phyloP scores from a whole-genome alignment of 2,888 invertebrate species.

The Hypsopygia costalis region DNA sequence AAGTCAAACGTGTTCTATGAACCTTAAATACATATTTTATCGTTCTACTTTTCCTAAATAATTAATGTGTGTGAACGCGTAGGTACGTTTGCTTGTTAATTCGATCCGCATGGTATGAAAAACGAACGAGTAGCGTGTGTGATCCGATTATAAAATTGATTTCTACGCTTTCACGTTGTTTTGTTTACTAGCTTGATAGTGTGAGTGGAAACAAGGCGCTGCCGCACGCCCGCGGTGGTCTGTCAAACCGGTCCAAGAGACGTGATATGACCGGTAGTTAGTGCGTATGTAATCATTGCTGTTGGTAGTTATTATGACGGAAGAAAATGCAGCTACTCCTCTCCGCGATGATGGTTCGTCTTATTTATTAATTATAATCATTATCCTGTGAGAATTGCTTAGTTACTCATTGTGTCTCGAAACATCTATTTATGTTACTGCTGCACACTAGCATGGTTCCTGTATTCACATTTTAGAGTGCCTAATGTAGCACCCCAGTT shows the following conservation, averaged over 20 bases:
- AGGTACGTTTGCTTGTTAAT: not conserved
- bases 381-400: no score
- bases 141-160: constrained; percentile 8
- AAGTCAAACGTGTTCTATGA: no score
- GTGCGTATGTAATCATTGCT: not conserved
- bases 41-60: no score
- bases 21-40: no score
- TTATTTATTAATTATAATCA: constrained; percentile 5
- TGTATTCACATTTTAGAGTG: no score
- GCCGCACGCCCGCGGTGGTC: not conserved
- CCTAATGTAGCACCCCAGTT: no score
- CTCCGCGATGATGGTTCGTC: constrained; percentile 15
- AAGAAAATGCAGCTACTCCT: constrained; percentile 14
- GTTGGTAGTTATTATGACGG: constrained; percentile 13
- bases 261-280: not conserved
- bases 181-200: not conserved
- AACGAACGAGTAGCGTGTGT: not conserved
- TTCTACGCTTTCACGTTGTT: constrained; percentile 2
- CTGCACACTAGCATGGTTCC: no score
- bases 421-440: no score
- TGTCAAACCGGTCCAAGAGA: not conserved
- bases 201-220: not conserved
- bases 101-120: not conserved
- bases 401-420: no score
- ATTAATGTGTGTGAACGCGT: not conserved